Evolutionary conservation across 2,888 invertebrate species (phyloP).

Genomic region (Amphipoea lucens): DNA sequence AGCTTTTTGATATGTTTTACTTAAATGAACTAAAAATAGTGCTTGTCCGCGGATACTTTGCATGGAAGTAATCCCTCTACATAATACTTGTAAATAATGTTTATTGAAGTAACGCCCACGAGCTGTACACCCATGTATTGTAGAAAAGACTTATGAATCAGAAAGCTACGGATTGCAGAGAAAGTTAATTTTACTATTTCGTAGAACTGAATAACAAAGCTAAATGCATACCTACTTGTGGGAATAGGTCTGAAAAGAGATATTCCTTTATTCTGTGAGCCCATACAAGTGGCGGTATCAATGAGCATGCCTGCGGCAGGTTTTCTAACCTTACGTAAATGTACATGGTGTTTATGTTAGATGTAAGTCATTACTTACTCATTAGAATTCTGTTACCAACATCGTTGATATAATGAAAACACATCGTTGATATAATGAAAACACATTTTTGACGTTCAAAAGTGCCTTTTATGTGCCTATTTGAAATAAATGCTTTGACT

Average conservation of each 20-base stretch:
- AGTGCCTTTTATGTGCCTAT: too few relatives aligned
- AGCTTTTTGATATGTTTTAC: not conserved
- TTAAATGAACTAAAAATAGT: not conserved
- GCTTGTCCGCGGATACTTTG: not conserved
- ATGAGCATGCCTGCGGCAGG: too few relatives aligned
- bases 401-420: not conserved
- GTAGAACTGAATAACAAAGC: not conserved
- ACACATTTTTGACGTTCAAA: too few relatives aligned
- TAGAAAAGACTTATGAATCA: not conserved
- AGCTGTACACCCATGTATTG: not conserved
- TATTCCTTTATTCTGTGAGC: not conserved
- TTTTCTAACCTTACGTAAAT: not conserved
- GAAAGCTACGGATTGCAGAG: not conserved
- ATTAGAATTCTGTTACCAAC: not conserved
- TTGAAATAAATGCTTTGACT: too few relatives aligned
- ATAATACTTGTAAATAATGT: not conserved
- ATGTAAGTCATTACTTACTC: not conserved
- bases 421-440: too few relatives aligned
- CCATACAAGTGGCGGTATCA: not conserved
- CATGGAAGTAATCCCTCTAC: not conserved
- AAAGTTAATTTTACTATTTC: not conserved
- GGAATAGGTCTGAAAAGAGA: not conserved
- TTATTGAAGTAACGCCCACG: not conserved
- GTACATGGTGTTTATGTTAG: not conserved
- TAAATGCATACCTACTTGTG: not conserved